phyloP scores from a whole-genome alignment of 2,113 vertebrate genomes.

The Melierax canorus region DNA sequence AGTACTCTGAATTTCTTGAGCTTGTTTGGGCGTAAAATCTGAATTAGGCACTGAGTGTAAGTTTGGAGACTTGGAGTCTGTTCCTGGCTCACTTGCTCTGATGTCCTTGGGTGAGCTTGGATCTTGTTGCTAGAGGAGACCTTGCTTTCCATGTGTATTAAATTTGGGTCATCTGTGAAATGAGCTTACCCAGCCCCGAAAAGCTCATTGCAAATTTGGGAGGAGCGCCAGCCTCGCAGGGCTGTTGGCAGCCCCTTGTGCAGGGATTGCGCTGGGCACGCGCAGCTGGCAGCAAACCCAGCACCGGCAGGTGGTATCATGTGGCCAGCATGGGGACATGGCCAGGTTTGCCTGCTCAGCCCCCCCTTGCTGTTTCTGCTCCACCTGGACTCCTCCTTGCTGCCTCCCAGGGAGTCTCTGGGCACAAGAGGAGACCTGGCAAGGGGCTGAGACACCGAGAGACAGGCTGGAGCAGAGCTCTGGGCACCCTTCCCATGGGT shows the following conservation, averaged over 20 bases:
- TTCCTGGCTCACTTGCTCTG: background rate
- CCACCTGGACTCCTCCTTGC: background rate
- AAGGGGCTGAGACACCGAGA: background rate
- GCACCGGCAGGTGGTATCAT: fast-evolving
- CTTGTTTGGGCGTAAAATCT: conserved; percentile 60
- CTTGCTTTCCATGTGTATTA: background rate
- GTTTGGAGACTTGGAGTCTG: conserved; percentile 21
- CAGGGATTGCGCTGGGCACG: background rate
- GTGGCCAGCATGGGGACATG: background rate
- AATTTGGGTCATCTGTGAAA: background rate
- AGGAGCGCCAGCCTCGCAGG: fast-evolving
- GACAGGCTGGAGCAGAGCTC: background rate
- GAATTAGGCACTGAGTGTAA: conserved; percentile 30
- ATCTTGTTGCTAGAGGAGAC: background rate
- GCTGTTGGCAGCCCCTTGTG: background rate
- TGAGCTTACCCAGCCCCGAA: background rate
- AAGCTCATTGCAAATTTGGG: background rate
- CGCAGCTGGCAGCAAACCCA: background rate
- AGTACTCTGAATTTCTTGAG: conserved; percentile 41
- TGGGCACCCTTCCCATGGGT: background rate
- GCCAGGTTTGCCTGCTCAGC: background rate
- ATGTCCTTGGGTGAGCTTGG: background rate
- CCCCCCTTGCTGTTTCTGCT: background rate
- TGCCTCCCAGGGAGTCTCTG: background rate
- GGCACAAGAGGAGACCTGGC: background rate